A percentile compares a stretch with the other conserved stretches of the same genome.
Conservation (phyloP, 2,888 invertebrate species). For the Papilio demoleus region DNA sequence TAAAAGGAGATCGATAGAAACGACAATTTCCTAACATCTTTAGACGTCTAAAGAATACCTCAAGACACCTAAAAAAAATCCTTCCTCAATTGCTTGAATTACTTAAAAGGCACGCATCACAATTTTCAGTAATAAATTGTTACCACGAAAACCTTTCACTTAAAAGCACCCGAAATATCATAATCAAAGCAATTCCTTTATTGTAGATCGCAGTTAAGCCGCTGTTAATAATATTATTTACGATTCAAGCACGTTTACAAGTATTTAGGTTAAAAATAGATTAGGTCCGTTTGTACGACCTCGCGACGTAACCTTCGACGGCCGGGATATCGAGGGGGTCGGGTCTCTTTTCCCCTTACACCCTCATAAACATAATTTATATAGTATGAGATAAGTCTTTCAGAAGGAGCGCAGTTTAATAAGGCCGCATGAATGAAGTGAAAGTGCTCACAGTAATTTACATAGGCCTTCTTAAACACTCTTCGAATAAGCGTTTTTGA, state of each 20-base stretch:
- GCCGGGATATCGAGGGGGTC: conserved; percentile 24
- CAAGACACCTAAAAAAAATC: background rate
- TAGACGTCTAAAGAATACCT: too few relatives aligned
- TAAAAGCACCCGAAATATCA: conserved; percentile 18
- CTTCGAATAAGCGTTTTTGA: conserved; percentile 31
- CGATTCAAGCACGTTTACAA: conserved; percentile 40
- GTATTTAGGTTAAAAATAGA: conserved; percentile 49
- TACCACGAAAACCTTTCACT: conserved; percentile 12
- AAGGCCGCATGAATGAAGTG: conserved; percentile 45
- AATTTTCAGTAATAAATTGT: conserved; percentile 2
- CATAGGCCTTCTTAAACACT: conserved; percentile 38
- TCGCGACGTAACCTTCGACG: conserved; percentile 35
- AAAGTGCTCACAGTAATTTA: conserved; percentile 38
- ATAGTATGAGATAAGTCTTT: conserved; percentile 44
- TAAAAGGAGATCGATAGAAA: too few relatives aligned
- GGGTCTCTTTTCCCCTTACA: conserved; percentile 33
- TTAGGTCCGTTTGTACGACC: conserved; percentile 44
- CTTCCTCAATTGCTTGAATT: conserved; percentile 13
- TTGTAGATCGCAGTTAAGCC: conserved; percentile 31
- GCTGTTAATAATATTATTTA: conserved; percentile 41
- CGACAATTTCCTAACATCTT: too few relatives aligned
- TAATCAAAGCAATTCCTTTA: conserved; percentile 34
- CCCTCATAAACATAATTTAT: conserved; percentile 48
- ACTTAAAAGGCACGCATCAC: conserved; percentile 14
- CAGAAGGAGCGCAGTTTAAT: conserved; percentile 44